phyloP scores from a whole-genome alignment of 2,113 vertebrate species.

The Telmatochromis sp. region DNA sequence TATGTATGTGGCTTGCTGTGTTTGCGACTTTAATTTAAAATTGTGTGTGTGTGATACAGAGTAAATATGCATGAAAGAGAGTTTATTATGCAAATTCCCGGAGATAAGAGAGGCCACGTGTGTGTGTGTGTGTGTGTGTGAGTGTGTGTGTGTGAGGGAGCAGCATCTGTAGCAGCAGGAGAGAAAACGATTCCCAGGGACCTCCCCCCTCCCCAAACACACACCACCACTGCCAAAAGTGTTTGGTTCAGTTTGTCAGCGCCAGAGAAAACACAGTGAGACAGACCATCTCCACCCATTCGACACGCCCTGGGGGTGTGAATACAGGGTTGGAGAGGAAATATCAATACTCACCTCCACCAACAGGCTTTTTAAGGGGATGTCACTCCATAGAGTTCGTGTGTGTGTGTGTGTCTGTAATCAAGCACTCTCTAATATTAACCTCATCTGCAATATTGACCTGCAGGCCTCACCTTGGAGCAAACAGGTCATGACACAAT shows the following conservation, averaged over 20 bases:
- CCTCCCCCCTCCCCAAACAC: background rate
- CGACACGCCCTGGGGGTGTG: slow-evolving; percentile 41
- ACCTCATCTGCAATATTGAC: background rate
- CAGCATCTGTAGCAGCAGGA: slow-evolving; percentile 8
- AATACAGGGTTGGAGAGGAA: slow-evolving; percentile 12
- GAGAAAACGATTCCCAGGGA: slow-evolving; percentile 24
- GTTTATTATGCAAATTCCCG: slow-evolving; percentile 4
- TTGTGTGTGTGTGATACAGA: background rate
- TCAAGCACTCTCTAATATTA: background rate
- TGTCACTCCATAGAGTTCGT: background rate
- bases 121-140: background rate
- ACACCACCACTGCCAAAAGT: background rate
- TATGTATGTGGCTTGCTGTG: background rate
- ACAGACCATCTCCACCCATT: slow-evolving; percentile 53
- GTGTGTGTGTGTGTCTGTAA: background rate
- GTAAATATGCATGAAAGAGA: background rate
- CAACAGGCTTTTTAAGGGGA: slow-evolving; percentile 2
- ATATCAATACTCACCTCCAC: slow-evolving; percentile 38
- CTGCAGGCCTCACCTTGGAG: background rate
- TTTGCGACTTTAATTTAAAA: background rate
- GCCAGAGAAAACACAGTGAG: slow-evolving; percentile 40
- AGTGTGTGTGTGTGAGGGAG: background rate
- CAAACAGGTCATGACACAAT: slow-evolving; percentile 5
- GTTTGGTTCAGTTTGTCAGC: slow-evolving; percentile 31
- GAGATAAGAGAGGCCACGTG: background rate